Base-by-base conservation (phyloP, 2,113 vertebrate species). In the Machaerirhynchus nigripectus region DNA sequence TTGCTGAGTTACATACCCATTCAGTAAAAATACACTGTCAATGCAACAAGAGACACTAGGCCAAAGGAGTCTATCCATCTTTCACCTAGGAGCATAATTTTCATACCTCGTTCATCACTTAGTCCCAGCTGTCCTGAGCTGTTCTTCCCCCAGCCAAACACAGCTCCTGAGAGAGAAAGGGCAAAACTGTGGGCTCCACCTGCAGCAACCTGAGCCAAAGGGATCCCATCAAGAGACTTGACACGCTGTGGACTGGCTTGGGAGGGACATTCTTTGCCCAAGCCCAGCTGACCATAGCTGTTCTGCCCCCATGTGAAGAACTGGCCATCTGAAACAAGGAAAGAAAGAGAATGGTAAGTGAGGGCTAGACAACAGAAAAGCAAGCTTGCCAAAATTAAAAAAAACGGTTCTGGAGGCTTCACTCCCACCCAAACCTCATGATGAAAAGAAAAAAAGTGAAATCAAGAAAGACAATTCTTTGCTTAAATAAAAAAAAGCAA, bases 141-240 rank as follows among this genome's bases (percentile, higher is more conserved):
- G 98, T 99, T 99, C 92, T 98, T 99, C 49, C 99, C 99, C 99
- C 99, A 99, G 30, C 98, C 99, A 84, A 99, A 99, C 35, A 99
- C 97, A 19, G 99, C 99, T 93, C 99, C 99, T 3, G 99, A 99
- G 94, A 99, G 97, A 47, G 99, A 99, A 49, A 99, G 98, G 74
- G 98, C 99, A 89, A 99, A 98, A 97, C 99, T 99, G 97, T 99
- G 99, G 89, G 99, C 98, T 95, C 99, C 99, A 2, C 99, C 99
- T 3, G 99, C 98, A 9, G 98, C 98, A 85, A 99, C 98, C 96
- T 99, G 99, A 82, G 98, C 98, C 98, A 99, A 91, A 46, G 99
- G 99, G 93, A 99, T 98, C 64, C 99, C 99, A 26, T 98, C 97
- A 16, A 99, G 98, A 81, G 98, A 98, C 79, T 98, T 99, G 80